Evolutionary conservation across 1,140 invertebrate genomes (phyloP).

Genomic region (Eurosta solidaginis): DNA sequence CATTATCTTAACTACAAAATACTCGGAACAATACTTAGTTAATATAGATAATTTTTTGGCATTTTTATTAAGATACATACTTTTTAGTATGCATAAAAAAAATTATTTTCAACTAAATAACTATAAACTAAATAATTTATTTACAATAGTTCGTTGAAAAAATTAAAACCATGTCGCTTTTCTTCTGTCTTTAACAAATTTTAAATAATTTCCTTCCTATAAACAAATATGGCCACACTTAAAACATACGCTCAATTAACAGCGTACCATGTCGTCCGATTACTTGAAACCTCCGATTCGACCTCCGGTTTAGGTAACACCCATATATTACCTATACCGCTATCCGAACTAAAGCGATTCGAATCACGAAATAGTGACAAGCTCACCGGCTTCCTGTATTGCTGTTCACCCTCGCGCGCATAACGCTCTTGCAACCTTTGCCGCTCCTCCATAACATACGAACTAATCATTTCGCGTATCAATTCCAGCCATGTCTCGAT

Average conservation of each 20-base stretch:
- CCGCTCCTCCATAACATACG: slow-evolving; percentile 50
- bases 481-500: slow-evolving; percentile 49
- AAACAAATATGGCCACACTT: neutral
- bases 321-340: slow-evolving; percentile 56
- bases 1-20: neutral
- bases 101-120: no score
- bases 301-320: slow-evolving; percentile 50
- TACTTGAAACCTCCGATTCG: slow-evolving; percentile 37
- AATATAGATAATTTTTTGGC: neutral
- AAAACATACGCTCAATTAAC: neutral
- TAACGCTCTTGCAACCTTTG: slow-evolving; percentile 51
- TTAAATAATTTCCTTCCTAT: no score
- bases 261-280: slow-evolving; percentile 55
- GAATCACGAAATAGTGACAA: slow-evolving; percentile 53
- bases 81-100: no score
- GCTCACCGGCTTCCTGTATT: slow-evolving; percentile 51
- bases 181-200: no score
- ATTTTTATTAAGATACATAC: neutral
- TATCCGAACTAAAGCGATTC: slow-evolving; percentile 57
- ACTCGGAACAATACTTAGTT: neutral
- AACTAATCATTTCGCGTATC: slow-evolving; percentile 54
- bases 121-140: neutral
- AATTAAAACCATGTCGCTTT: no score
- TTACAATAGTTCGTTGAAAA: no score
- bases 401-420: slow-evolving; percentile 47